phyloP scores from a whole-genome alignment of 2,888 invertebrate genomes.

The Folsomia manolachei region DNA sequence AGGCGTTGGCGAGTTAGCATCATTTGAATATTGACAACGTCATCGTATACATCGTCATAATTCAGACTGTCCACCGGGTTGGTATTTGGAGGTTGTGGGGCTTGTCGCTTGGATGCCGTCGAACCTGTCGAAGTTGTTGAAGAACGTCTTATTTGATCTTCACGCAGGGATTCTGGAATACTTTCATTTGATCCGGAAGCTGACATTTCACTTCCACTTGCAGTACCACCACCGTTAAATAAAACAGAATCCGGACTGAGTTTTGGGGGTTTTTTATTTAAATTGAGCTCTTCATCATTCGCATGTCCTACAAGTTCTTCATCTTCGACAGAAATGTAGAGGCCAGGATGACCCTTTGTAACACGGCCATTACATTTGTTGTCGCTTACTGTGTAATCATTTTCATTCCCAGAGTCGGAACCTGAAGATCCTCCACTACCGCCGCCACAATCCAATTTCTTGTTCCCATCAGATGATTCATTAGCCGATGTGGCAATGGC shows the following conservation, averaged over 20 bases:
- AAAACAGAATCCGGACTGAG: conserved; percentile 50
- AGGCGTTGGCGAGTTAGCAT: background rate
- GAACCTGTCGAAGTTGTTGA: background rate
- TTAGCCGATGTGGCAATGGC: background rate
- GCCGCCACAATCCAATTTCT: conserved; percentile 40
- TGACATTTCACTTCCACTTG: conserved; percentile 46
- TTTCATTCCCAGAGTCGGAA: conserved; percentile 50
- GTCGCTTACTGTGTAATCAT: conserved; percentile 45
- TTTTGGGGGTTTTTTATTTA: conserved; percentile 33
- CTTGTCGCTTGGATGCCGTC: conserved; percentile 29
- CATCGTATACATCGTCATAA: conserved; percentile 35
- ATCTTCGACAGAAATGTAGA: conserved; percentile 47
- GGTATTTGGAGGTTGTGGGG: conserved; percentile 36
- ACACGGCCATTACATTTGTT: conserved; percentile 10
- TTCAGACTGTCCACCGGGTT: conserved; percentile 9
- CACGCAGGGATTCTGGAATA: conserved; percentile 40
- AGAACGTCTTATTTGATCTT: background rate
- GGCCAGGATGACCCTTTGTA: conserved; percentile 23
- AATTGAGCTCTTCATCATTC: background rate
- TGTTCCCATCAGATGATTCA: background rate
- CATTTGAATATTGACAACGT: conserved; percentile 24
- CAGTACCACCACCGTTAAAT: conserved; percentile 33
- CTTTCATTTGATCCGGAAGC: conserved; percentile 45
- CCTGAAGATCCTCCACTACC: conserved; percentile 47
- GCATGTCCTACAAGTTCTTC: conserved; percentile 14